A percentile compares a stretch with the other conserved stretches of the same genome.
Conservation (phyloP, 1,140 invertebrate genomes). For the Vanessa atalanta region DNA sequence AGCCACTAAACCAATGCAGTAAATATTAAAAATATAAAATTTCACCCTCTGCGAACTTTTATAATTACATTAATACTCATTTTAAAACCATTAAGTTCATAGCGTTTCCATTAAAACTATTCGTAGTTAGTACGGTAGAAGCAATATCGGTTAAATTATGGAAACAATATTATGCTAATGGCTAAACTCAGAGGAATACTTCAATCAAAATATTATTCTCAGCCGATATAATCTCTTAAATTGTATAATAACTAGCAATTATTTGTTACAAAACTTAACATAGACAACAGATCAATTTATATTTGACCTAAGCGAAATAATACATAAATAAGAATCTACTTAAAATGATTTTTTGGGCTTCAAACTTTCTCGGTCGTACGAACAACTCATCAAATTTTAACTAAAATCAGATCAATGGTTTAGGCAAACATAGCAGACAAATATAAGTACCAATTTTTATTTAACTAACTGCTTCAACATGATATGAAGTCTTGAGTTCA, state of each 20-base stretch:
- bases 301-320: too few relatives aligned
- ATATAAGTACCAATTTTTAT: too few relatives aligned
- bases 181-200: slow-evolving; percentile 6
- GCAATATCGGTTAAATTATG: slow-evolving; percentile 29
- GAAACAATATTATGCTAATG: slow-evolving; percentile 29
- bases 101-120: not conserved
- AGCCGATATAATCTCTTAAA: not conserved
- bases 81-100: slow-evolving; percentile 10
- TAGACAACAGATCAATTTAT: too few relatives aligned
- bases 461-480: too few relatives aligned
- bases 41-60: too few relatives aligned
- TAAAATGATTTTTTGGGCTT: too few relatives aligned
- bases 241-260: not conserved
- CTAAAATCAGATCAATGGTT: too few relatives aligned
- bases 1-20: not conserved
- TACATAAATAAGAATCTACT: too few relatives aligned
- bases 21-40: not conserved
- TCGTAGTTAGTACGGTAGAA: not conserved
- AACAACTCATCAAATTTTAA: too few relatives aligned
- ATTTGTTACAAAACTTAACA: not conserved
- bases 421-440: too few relatives aligned
- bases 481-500: too few relatives aligned
- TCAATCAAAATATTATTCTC: slow-evolving; percentile 14
- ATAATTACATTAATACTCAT: not conserved
- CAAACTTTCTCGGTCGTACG: too few relatives aligned